Evolutionary conservation across 2,888 invertebrate genomes (phyloP).

Genomic region (Lampropteryx suffumata): DNA sequence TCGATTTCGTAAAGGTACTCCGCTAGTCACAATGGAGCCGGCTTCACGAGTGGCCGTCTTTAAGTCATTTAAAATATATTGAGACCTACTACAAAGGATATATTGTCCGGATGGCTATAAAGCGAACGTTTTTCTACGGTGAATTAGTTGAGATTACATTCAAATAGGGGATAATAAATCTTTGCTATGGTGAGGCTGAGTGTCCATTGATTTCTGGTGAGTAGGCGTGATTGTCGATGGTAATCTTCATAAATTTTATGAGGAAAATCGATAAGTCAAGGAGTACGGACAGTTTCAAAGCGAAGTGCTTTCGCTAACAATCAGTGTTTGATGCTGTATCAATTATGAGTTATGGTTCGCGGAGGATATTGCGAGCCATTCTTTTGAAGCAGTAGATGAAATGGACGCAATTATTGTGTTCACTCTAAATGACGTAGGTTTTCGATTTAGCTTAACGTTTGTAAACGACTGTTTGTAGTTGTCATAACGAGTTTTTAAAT

Average conservation of each 20-base stretch:
- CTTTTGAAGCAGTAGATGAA: constrained; percentile 14
- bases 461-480: no score
- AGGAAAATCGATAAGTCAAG: constrained; percentile 56
- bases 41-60: constrained; percentile 61
- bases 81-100: constrained; percentile 67
- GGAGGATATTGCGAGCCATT: constrained; percentile 7
- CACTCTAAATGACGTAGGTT: constrained; percentile 4
- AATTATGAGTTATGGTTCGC: constrained; percentile 24
- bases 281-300: constrained; percentile 47
- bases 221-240: constrained; percentile 68
- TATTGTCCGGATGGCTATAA: constrained; percentile 73
- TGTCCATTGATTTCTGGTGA: constrained; percentile 66
- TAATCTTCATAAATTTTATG: constrained; percentile 77
- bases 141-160: constrained; percentile 78
- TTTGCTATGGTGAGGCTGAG: constrained; percentile 50
- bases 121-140: constrained; percentile 74
- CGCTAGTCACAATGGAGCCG: constrained; percentile 70
- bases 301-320: constrained; percentile 55
- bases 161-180: constrained; percentile 79
- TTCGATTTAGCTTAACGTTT: neutral
- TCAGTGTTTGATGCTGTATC: constrained; percentile 36
- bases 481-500: no score
- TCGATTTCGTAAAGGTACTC: constrained; percentile 51
- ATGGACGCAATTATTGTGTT: constrained; percentile 21
- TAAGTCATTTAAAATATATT: constrained; percentile 81